A percentile compares a stretch with the other conserved stretches of the same genome.
These are phyloP conservation scores for Dicycla oo DNA, from an alignment of 2,888 invertebrate genomes.

Conservation along the genomic window DNA sequence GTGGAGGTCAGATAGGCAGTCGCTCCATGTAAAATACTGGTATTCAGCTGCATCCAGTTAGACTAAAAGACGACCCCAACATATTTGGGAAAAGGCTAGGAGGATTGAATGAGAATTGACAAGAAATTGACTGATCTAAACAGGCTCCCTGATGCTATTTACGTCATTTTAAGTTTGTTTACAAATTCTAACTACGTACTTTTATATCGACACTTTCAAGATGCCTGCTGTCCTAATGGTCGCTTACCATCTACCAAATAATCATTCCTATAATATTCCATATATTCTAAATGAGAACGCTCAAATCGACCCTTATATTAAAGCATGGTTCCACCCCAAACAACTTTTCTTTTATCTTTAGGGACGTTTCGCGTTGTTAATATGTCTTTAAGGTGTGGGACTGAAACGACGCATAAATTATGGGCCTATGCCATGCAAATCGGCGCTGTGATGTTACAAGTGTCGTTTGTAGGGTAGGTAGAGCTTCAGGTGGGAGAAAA, in stretches of 20 bases:
- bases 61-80: no score
- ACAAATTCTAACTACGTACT: no score
- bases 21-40: no score
- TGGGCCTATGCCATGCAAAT: conserved; percentile 55
- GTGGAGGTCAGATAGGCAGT: no score
- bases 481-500: background rate
- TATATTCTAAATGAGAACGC: conserved; percentile 11
- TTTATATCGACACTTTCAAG: no score
- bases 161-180: no score
- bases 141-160: no score
- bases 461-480: conserved; percentile 18
- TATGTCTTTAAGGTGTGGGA: conserved; percentile 48
- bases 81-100: no score
- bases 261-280: background rate
- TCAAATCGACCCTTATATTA: conserved; percentile 32
- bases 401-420: conserved; percentile 50
- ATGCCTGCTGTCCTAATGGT: background rate
- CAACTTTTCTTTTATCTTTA: conserved; percentile 56
- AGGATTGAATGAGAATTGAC: no score
- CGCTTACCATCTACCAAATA: background rate
- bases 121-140: no score
- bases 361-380: conserved; percentile 47
- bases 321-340: conserved; percentile 33
- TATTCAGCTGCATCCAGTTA: no score
- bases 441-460: conserved; percentile 47